Percentiles rank a stretch among this genome's conserved stretches.
Evolutionary conservation across 2,113 vertebrate species (phyloP).

Genomic region (Sebastes fasciatus): DNA sequence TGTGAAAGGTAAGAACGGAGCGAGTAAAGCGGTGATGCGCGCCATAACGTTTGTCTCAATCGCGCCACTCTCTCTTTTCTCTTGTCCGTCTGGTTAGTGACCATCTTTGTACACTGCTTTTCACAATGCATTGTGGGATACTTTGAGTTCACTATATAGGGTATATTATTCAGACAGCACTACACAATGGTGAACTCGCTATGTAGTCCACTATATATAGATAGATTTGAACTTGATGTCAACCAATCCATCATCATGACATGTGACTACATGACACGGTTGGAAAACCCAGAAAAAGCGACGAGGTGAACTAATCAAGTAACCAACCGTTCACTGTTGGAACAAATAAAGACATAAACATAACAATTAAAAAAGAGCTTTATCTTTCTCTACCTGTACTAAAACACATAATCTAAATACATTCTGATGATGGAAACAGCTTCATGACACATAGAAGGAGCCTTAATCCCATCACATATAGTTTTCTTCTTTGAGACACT

Average conservation of each 20-base stretch:
- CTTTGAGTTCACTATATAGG: too few species aligned
- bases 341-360: background rate
- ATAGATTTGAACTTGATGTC: background rate
- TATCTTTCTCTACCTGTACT: background rate
- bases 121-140: too few species aligned
- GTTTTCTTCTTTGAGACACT: constrained; percentile 15
- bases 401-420: background rate
- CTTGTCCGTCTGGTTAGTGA: too few species aligned
- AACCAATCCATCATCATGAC: background rate
- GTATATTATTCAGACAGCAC: too few species aligned
- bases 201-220: too few species aligned
- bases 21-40: too few species aligned
- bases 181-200: too few species aligned
- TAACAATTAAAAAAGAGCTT: background rate
- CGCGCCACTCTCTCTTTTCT: too few species aligned
- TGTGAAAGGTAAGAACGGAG: too few species aligned
- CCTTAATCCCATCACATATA: constrained; percentile 10
- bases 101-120: too few species aligned
- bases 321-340: background rate
- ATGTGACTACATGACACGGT: background rate
- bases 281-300: background rate
- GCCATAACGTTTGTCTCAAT: too few species aligned
- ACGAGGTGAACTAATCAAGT: background rate
- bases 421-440: background rate
- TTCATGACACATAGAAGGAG: background rate